These are phyloP conservation scores for Allobates femoralis DNA, from an alignment of 2,797 vertebrate species.

Conservation along the genomic window DNA sequence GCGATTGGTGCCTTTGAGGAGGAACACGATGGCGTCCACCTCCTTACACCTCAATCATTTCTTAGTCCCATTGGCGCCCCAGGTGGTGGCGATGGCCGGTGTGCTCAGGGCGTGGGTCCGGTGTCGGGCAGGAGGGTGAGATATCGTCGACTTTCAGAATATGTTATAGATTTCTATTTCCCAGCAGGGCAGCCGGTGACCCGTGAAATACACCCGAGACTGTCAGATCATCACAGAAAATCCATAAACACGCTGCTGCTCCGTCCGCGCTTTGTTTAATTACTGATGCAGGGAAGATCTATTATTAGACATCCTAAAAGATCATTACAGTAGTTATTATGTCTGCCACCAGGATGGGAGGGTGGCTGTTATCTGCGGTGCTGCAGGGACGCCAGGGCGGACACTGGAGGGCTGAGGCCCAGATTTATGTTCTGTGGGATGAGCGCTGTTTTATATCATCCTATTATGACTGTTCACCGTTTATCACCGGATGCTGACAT, in stretches of 20 bases:
- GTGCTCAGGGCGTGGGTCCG: not conserved
- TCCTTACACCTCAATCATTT: no score
- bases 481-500: not conserved
- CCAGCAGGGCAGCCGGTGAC: conserved; percentile 21
- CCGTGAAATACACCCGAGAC: conserved; percentile 44
- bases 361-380: conserved; percentile 12
- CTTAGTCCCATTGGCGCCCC: no score
- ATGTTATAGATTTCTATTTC: conserved; percentile 38
- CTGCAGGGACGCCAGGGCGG: conserved; percentile 5
- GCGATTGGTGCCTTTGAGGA: no score
- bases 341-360: not conserved
- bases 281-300: conserved; percentile 46
- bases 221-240: conserved; percentile 45
- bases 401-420: not conserved
- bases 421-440: not conserved
- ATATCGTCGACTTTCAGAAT: not conserved
- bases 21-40: no score
- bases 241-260: conserved; percentile 43
- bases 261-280: conserved; percentile 47
- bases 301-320: conserved; percentile 44
- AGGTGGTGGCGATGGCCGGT: not conserved
- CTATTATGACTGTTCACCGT: not conserved
- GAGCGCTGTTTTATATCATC: not conserved
- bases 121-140: not conserved
- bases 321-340: conserved; percentile 31